phyloP scores from a whole-genome alignment of 1,140 invertebrate genomes.

The Chelonus insularis region DNA sequence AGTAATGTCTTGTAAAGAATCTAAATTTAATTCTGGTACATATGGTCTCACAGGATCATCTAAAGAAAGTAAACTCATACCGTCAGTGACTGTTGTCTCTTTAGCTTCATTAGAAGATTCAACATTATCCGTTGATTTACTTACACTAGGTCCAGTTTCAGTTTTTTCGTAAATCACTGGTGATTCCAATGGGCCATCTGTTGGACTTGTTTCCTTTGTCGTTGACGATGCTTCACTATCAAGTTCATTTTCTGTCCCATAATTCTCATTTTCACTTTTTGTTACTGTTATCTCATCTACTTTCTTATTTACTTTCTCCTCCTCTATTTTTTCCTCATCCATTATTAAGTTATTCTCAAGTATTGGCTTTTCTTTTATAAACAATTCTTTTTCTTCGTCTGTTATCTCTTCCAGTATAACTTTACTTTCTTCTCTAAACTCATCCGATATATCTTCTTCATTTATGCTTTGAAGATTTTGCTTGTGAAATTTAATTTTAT shows the following conservation, averaged over 20 bases:
- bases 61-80: conserved; percentile 31
- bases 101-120: conserved; percentile 35
- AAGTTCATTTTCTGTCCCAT: conserved; percentile 24
- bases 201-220: conserved; percentile 34
- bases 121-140: background rate
- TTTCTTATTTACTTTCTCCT: too few relatives aligned
- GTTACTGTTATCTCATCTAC: background rate
- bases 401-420: too few relatives aligned
- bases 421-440: background rate
- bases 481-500: conserved; percentile 2
- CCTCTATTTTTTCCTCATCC: too few relatives aligned
- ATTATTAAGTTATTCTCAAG: too few relatives aligned
- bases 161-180: conserved; percentile 4
- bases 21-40: conserved; percentile 52
- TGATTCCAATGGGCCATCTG: conserved; percentile 26
- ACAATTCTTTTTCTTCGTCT: too few relatives aligned
- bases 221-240: conserved; percentile 16
- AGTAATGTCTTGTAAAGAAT: conserved; percentile 50
- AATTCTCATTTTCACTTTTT: conserved; percentile 23
- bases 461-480: conserved; percentile 16
- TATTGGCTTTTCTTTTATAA: background rate
- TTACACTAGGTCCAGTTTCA: background rate
- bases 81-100: conserved; percentile 37
- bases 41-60: conserved; percentile 42
- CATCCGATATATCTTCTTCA: conserved; percentile 17